Percentiles rank a stretch among this genome's conserved stretches.
These are phyloP conservation scores for Strigamia transsilvanica DNA, from an alignment of 2,888 invertebrate genomes.

Conservation along the genomic window DNA sequence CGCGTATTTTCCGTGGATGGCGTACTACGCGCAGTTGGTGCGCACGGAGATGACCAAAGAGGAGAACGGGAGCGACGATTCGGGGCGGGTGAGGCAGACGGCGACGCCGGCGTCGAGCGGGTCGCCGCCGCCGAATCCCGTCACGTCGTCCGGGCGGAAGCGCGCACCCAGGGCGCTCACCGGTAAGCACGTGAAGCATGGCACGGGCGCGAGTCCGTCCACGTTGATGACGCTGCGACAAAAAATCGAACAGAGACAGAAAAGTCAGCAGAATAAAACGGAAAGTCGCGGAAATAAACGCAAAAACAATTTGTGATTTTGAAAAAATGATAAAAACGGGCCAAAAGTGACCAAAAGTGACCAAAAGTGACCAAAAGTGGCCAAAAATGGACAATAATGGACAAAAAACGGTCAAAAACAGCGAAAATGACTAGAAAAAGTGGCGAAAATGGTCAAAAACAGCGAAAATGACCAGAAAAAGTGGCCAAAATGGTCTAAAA, in stretches of 20 bases:
- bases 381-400: no score
- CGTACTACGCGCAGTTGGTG: neutral
- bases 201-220: neutral
- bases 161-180: neutral
- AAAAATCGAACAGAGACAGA: constrained; percentile 20
- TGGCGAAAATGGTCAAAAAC: no score
- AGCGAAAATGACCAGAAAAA: no score
- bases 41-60: neutral
- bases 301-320: neutral
- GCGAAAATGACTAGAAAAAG: no score
- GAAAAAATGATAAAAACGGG: no score
- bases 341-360: no score
- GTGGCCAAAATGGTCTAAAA: no score
- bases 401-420: neutral
- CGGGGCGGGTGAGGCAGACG: no score
- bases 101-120: neutral
- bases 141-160: neutral
- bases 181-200: neutral
- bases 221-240: neutral
- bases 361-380: no score
- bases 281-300: neutral
- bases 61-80: neutral
- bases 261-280: neutral
- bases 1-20: neutral
- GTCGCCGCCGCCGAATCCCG: neutral